phyloP scores from a whole-genome alignment of 2,888 invertebrate genomes.

The Podabrus alpinus region DNA sequence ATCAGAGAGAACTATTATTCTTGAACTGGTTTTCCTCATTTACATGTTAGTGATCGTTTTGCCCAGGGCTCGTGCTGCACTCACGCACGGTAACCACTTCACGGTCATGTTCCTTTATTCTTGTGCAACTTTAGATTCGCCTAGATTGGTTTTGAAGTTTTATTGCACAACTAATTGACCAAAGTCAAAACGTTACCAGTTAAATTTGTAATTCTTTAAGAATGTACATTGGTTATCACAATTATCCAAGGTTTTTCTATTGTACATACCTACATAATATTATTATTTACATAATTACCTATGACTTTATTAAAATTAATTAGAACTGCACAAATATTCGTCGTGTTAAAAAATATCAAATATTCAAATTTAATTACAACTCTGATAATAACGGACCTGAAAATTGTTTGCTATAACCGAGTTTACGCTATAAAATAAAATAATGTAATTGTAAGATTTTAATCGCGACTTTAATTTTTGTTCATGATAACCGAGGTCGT shows the following conservation, averaged over 20 bases:
- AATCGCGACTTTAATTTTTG: too few species aligned
- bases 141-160: slow-evolving; percentile 19
- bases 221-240: neutral
- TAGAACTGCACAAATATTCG: too few species aligned
- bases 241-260: neutral
- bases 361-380: too few species aligned
- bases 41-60: slow-evolving; percentile 45
- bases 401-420: too few species aligned
- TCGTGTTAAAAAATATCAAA: too few species aligned
- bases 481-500: too few species aligned
- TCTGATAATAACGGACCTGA: too few species aligned
- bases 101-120: slow-evolving; percentile 25
- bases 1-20: slow-evolving; percentile 21
- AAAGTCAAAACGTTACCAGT: neutral
- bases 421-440: too few species aligned
- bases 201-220: neutral
- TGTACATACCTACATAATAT: too few species aligned
- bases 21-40: slow-evolving; percentile 41
- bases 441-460: too few species aligned
- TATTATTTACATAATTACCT: too few species aligned
- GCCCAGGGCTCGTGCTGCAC: slow-evolving; percentile 44
- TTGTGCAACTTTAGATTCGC: slow-evolving; percentile 18
- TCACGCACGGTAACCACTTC: slow-evolving; percentile 31
- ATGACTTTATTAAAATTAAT: too few species aligned
- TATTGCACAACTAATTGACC: slow-evolving; percentile 12